phyloP scores from a whole-genome alignment of 2,113 vertebrate species.

The Entomyzon cyanotis region DNA sequence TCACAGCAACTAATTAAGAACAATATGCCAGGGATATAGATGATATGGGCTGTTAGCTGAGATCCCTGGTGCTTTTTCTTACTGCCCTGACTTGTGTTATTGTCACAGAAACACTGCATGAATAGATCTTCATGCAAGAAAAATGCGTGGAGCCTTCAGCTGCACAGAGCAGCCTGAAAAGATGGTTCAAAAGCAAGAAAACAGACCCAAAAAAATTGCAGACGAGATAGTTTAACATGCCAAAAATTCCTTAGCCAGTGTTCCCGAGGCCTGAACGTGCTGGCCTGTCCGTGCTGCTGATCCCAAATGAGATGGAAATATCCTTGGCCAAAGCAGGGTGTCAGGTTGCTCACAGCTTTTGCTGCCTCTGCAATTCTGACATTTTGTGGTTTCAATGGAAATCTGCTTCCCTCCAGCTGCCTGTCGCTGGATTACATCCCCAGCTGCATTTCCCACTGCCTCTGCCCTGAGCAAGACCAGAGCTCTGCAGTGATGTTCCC shows the following conservation, averaged over 20 bases:
- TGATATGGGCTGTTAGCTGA: not conserved
- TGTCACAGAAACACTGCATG: not conserved
- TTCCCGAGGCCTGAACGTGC: not conserved
- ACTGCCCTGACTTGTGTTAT: not conserved
- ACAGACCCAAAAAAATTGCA: not conserved
- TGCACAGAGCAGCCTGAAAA: not conserved
- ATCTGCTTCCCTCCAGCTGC: conserved; percentile 63
- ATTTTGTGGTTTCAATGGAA: not conserved
- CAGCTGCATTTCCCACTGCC: not conserved
- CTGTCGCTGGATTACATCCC: conserved; percentile 9
- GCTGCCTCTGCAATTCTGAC: not conserved
- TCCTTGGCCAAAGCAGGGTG: not conserved
- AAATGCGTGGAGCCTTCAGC: not conserved
- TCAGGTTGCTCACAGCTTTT: not conserved
- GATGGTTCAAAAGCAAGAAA: not conserved
- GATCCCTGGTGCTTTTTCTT: not conserved
- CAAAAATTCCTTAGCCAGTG: not conserved
- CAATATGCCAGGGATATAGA: not conserved
- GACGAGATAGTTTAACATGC: not conserved
- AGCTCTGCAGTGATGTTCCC: not conserved
- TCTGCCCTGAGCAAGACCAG: not conserved
- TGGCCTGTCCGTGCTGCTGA: not conserved
- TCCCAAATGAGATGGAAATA: not conserved
- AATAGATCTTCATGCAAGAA: not conserved
- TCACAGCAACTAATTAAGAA: not conserved